phyloP scores from a whole-genome alignment of 2,113 vertebrate genomes.

The Fulmarus glacialis region DNA sequence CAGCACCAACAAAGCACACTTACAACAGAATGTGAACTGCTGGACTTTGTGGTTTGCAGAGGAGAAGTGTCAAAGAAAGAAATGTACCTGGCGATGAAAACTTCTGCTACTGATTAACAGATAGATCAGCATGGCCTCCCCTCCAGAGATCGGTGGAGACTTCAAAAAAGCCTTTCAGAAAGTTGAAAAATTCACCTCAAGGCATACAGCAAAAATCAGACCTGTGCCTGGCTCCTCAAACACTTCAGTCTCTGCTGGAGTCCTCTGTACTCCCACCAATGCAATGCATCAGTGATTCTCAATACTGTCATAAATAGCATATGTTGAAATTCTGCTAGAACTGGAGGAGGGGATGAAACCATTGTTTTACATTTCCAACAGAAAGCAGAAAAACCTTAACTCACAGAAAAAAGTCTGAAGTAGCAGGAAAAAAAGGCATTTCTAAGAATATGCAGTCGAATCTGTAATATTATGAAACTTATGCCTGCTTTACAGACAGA shows the following conservation, averaged over 20 bases:
- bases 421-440: background rate
- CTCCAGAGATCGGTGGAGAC: background rate
- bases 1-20: background rate
- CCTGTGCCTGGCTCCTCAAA: background rate
- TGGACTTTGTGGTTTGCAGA: background rate
- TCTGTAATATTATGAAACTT: background rate
- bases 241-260: background rate
- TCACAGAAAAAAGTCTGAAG: background rate
- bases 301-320: background rate
- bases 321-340: background rate
- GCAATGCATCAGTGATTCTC: background rate
- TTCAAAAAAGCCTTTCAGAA: background rate
- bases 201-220: background rate
- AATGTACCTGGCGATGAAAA: background rate
- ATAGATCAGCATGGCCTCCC: background rate
- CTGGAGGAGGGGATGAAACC: background rate
- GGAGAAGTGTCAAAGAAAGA: background rate
- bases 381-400: background rate
- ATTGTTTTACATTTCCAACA: background rate
- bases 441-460: background rate
- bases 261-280: background rate
- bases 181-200: background rate
- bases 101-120: background rate
- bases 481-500: background rate
- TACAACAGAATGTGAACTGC: background rate